Base-by-base conservation (phyloP, 2,113 vertebrate species). In the Ailuropoda melanoleuca region DNA sequence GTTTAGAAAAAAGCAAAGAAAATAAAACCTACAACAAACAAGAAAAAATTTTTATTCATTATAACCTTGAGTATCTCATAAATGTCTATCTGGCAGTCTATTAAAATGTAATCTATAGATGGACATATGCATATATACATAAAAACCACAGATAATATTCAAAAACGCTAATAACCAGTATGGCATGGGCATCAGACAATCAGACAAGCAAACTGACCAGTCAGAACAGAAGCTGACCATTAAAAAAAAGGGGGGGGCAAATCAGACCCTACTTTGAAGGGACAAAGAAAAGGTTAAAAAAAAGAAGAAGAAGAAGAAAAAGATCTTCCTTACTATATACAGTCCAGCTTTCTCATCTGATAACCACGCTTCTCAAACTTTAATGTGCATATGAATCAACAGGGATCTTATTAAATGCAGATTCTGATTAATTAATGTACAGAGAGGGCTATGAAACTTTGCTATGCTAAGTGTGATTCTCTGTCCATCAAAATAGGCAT, bases 1-100 rank as follows among this genome's bases (percentile, higher is more conserved):
- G 14, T 64, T 95, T 72, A 87, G 78, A 86, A 29, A 66, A 88
- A 86, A 88, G 55, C 10, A 93, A 43, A 97, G 87, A 97, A 93
- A 0, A 0, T 92, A 29, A 64, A 88, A 96, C 18, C 53, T 53
- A 18, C 0, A 74, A 13, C 62, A 43, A 98, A 78, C 3, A 80
- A 78, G 29, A 55, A 88, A 89, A 66, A 92, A 26, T 24, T 18
- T 58, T 8, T 50, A 14, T 48, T 70, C 12, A 66, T 77, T 83
- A 64, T 11, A 39, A 53, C 6, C 43, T 37, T 75, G 81, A 77
- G 34, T 78, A 88, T n/a, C 80, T 88, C 66, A 9, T 50, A 97
- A 95, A 94, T 96, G 17, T 64, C 9, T 72, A 89, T 60, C 15
- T 89, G 50, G 0, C 4, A 86, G 75, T 50, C 37, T 81, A 85